These are phyloP conservation scores for Lucinisca nassula DNA, from an alignment of 2,888 invertebrate species.

Conservation along the genomic window DNA sequence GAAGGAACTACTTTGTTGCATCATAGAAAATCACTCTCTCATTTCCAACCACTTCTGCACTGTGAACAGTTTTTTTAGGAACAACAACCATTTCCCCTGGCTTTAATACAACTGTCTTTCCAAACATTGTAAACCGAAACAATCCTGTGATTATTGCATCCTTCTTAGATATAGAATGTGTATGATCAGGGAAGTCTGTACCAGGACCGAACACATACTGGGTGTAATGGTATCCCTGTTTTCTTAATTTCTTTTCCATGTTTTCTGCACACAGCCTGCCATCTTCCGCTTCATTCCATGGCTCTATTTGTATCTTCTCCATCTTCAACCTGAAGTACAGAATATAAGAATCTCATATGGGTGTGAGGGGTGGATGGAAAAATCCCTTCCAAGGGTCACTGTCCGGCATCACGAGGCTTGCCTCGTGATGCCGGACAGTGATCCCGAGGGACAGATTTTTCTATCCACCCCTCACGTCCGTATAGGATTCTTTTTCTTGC, in stretches of 20 bases:
- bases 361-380: no score
- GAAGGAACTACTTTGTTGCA: constrained; percentile 75
- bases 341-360: no score
- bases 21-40: constrained; percentile 83
- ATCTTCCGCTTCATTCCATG: constrained; percentile 80
- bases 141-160: constrained; percentile 83
- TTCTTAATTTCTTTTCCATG: constrained; percentile 81
- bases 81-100: constrained; percentile 85
- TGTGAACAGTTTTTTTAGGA: constrained; percentile 82
- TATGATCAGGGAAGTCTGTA: constrained; percentile 84
- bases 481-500: no score
- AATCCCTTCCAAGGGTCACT: no score
- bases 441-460: no score
- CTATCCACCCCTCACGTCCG: no score
- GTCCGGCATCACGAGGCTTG: no score
- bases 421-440: no score
- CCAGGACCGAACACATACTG: constrained; percentile 82
- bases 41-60: constrained; percentile 82
- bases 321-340: not conserved
- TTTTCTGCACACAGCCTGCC: constrained; percentile 77
- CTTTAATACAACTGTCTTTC: constrained; percentile 79
- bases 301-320: constrained; percentile 76
- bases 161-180: constrained; percentile 82
- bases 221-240: constrained; percentile 79
- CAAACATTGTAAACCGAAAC: constrained; percentile 83